Evolutionary conservation across 2,113 vertebrate genomes (phyloP), one percentile per base, ranked within the genome.

Genomic region (Laticauda colubrina): DNA sequence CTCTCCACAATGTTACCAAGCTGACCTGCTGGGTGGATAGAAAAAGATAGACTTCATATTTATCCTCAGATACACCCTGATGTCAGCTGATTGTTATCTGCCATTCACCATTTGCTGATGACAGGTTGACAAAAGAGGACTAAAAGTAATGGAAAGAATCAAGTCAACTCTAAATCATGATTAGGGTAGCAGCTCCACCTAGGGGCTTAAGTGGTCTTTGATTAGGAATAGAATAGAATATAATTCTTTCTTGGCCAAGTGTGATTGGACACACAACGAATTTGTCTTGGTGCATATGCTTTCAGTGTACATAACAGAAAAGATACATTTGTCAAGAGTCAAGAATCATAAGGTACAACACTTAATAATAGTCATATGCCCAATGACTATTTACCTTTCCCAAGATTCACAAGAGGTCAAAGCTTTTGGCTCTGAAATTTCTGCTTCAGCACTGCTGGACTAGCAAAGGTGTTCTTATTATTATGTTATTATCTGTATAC

Each of bases 121-220:
- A n/a, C 24, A 29, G 86, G 24, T 48, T 54, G 86, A 87, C 24
- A 18, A 26, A 87, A 87, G 48, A 26, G 24, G 11, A 26, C 43
- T 51, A 26, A 39, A 45, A 57, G 55, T 34, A 43, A 54, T 21
- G 11, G n/a, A 34, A 21, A 24, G 55, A 89, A 20, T 39, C 55
- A 48, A 75, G 24, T 23, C 29, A 15, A 5, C 21, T 18, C 34
- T 61, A 45, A 34, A 15, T 26, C 10, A n/a, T 54, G 18, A 15
- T 34, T 86, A 14, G 51, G 43, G 39, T 14, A n/a, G 7, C 43
- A 94, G 91, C 90, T 87, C 95, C 96, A 92, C 93, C 94, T 54
- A 90, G 93, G 89, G 96, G 91, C 24, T 59, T 1, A 64, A 86
- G 29, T n/a, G 4, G 0, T n/a, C 54, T 91, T 86, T 54, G 57